These are phyloP conservation scores for Stenodera caucasica DNA, from an alignment of 2,888 invertebrate species.

Conservation along the genomic window DNA sequence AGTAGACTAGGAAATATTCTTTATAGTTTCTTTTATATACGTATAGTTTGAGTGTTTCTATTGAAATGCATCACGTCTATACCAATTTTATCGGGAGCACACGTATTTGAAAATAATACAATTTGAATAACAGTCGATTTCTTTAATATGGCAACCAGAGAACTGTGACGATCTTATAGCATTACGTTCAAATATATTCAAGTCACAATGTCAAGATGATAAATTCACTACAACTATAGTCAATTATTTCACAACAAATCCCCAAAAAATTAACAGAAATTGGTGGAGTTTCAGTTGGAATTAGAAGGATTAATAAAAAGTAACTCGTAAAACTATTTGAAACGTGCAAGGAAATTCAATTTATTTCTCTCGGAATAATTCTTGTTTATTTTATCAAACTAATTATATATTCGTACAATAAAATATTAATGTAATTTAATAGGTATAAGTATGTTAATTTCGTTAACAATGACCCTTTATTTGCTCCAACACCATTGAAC, in stretches of 20 bases:
- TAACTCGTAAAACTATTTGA: too few relatives aligned
- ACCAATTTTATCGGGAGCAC: not conserved
- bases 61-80: not conserved
- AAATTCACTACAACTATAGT: not conserved
- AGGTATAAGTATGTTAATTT: not conserved
- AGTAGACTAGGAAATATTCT: too few relatives aligned
- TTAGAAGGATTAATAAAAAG: too few relatives aligned
- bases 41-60: not conserved
- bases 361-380: too few relatives aligned
- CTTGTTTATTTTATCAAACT: too few relatives aligned
- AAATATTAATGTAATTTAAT: not conserved
- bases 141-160: not conserved
- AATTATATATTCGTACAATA: too few relatives aligned
- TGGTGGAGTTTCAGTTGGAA: too few relatives aligned
- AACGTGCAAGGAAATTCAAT: too few relatives aligned
- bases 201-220: not conserved
- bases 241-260: too few relatives aligned
- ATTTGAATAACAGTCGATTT: constrained; percentile 2
- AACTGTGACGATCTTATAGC: not conserved
- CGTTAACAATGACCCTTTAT: not conserved
- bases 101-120: not conserved
- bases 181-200: not conserved
- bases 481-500: not conserved
- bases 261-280: too few relatives aligned
- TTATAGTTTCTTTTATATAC: too few relatives aligned